phyloP scores from a whole-genome alignment of 2,113 vertebrate species.

The Pimephales promelas region DNA sequence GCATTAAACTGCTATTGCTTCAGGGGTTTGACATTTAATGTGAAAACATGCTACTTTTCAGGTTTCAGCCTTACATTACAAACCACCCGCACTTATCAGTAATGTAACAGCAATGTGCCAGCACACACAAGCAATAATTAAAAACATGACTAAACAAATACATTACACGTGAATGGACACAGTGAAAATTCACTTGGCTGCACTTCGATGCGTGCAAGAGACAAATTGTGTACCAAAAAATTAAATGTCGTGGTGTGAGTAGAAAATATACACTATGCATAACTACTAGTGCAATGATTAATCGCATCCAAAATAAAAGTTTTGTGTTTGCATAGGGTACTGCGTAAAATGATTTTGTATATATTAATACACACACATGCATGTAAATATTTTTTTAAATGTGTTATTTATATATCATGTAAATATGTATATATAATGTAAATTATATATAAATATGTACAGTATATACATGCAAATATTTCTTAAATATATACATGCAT shows the following conservation, averaged over 20 bases:
- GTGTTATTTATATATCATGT: too few relatives aligned
- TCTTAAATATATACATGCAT: too few relatives aligned
- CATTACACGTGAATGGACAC: not conserved
- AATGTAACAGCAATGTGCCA: not conserved
- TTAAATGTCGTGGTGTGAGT: not conserved
- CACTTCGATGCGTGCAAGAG: not conserved
- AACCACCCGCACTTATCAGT: not conserved
- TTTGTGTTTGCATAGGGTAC: too few relatives aligned
- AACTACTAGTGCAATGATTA: not conserved
- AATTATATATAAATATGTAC: too few relatives aligned
- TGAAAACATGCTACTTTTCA: conserved; percentile 25
- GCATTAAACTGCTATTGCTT: not conserved
- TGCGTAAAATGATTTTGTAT: too few relatives aligned
- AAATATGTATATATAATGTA: too few relatives aligned
- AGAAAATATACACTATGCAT: not conserved
- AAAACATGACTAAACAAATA: not conserved
- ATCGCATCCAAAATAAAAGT: too few relatives aligned
- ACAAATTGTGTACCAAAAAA: conserved; percentile 3
- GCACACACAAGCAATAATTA: not conserved
- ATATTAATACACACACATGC: too few relatives aligned
- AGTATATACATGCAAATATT: too few relatives aligned
- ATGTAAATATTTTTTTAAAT: too few relatives aligned
- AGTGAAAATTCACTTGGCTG: not conserved
- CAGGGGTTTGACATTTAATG: conserved; percentile 15
- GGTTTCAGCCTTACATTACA: not conserved